These are phyloP conservation scores for Neogobius melanostomus DNA, from an alignment of 2,113 vertebrate species.

Conservation along the genomic window DNA sequence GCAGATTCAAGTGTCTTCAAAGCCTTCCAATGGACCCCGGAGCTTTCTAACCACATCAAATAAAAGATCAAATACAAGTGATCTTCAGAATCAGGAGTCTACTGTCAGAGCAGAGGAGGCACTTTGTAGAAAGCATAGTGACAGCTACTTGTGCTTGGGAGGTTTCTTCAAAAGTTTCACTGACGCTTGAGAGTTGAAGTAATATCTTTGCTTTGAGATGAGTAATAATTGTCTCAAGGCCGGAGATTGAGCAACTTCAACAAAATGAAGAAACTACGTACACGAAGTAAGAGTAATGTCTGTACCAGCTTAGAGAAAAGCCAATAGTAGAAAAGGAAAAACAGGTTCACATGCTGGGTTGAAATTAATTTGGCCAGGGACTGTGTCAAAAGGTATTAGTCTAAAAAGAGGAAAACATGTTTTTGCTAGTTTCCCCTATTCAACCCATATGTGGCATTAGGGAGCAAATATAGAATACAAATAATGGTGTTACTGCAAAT, in stretches of 20 bases:
- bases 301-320: no score
- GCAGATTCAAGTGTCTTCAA: background rate
- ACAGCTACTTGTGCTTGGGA: background rate
- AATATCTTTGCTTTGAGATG: background rate
- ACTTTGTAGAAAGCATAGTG: background rate
- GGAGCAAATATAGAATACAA: no score
- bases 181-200: background rate
- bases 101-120: background rate
- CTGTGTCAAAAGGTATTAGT: no score
- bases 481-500: no score
- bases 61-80: conserved; percentile 19
- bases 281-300: no score
- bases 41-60: conserved; percentile 41
- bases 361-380: no score
- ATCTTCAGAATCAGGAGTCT: conserved; percentile 22
- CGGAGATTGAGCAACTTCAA: background rate
- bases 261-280: no score
- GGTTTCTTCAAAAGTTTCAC: background rate
- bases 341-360: no score
- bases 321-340: no score
- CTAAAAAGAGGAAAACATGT: no score
- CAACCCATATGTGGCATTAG: no score
- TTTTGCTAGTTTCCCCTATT: no score
- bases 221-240: background rate
- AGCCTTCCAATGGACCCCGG: conserved; percentile 35